Conservation (phyloP, 2,113 vertebrate genomes). For the Rhynchomys soricoides region DNA sequence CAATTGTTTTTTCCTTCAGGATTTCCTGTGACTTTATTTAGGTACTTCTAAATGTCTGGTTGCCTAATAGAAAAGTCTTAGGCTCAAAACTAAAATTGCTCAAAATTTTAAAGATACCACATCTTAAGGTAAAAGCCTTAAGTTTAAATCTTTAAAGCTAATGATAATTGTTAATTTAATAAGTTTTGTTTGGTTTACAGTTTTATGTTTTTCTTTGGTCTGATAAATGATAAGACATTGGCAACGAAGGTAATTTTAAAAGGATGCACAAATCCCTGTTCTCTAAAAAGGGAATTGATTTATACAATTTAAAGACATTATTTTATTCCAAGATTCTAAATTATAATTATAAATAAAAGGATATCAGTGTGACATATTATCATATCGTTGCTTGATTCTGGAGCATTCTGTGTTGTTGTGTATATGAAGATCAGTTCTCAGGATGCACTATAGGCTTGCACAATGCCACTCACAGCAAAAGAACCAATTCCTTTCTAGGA, state of each 20-base stretch:
- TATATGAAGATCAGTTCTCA: background rate
- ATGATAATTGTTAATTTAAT: background rate
- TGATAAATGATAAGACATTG: background rate
- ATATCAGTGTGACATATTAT: background rate
- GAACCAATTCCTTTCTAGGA: background rate
- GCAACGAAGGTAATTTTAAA: background rate
- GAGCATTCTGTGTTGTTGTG: background rate
- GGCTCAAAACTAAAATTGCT: background rate
- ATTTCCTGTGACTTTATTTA: background rate
- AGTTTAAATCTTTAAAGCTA: background rate
- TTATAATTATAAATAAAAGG: background rate
- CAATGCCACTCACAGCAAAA: background rate
- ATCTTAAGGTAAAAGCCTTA: background rate
- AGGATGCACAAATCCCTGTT: background rate
- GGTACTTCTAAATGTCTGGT: background rate
- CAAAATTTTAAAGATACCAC: background rate
- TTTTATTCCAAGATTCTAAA: background rate
- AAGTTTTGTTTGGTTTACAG: background rate
- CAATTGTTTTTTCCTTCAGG: background rate
- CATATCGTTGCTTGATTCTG: background rate
- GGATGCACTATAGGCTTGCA: background rate
- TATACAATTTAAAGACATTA: background rate
- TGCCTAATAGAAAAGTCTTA: background rate
- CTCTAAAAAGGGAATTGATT: background rate
- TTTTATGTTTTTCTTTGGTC: background rate